Evolutionary conservation across 2,113 vertebrate genomes (phyloP).

Genomic region (Cyanoliseus patagonus): DNA sequence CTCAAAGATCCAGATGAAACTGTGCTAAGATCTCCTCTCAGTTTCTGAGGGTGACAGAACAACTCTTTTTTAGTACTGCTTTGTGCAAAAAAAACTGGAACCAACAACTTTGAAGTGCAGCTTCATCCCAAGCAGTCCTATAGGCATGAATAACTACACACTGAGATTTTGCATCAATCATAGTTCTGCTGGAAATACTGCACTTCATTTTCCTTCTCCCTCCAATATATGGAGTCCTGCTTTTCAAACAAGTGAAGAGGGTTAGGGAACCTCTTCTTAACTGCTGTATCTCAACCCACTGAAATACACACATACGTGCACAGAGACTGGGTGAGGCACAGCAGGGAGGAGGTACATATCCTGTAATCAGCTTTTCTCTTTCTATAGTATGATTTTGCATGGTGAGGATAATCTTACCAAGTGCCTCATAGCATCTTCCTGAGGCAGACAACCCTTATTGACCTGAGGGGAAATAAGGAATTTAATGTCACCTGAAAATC

Average conservation of each 20-base stretch:
- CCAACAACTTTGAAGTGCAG: neutral
- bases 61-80: neutral
- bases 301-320: accelerated
- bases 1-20: neutral
- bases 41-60: neutral
- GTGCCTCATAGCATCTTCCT: neutral
- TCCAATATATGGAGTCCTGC: accelerated
- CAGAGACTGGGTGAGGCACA: neutral
- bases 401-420: neutral
- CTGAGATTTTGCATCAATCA: neutral
- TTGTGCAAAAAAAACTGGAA: neutral
- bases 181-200: neutral
- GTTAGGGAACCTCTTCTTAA: neutral
- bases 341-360: neutral
- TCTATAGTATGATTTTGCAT: neutral
- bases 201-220: neutral
- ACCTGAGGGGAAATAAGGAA: neutral
- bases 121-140: neutral
- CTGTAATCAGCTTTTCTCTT: neutral
- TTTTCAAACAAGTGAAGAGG: neutral
- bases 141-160: neutral
- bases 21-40: neutral
- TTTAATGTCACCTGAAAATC: neutral
- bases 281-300: neutral
- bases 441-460: neutral